Percentiles rank a stretch among this genome's conserved stretches.
phyloP scores from a whole-genome alignment of 2,113 vertebrate species.

The Esox niger region DNA sequence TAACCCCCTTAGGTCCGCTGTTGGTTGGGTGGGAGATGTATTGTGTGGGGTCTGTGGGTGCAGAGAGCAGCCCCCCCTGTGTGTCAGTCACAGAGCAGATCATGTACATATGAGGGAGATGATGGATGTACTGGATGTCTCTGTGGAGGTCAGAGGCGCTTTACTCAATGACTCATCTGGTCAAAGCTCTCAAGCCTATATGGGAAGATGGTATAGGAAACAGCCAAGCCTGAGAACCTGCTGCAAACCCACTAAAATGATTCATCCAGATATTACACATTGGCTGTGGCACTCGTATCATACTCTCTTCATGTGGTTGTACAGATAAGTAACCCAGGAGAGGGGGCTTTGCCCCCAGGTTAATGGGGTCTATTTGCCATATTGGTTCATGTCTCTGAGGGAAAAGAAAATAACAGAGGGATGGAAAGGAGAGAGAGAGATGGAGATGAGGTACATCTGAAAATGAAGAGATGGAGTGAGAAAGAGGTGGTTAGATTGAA shows the following conservation, averaged over 20 bases:
- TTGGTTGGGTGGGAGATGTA: neutral
- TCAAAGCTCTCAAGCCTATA: neutral
- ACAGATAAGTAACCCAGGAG: slow-evolving; percentile 41
- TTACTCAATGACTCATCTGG: neutral
- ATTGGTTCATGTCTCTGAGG: slow-evolving; percentile 25
- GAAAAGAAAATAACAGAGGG: neutral
- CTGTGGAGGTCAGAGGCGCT: neutral
- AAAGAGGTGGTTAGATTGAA: too few relatives aligned
- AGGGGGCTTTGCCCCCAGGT: slow-evolving; percentile 22
- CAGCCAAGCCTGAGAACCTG: slow-evolving; percentile 13
- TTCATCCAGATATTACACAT: slow-evolving; percentile 28
- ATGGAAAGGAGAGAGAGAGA: slow-evolving; percentile 24
- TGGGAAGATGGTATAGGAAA: slow-evolving; percentile 6
- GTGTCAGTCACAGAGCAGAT: too few relatives aligned
- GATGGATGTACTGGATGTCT: neutral
- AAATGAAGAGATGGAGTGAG: too few relatives aligned
- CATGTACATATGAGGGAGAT: too few relatives aligned
- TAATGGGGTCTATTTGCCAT: slow-evolving; percentile 50
- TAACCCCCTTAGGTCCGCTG: neutral
- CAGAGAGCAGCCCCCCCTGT: too few relatives aligned
- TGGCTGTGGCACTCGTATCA: slow-evolving; percentile 29
- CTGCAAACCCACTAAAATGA: neutral
- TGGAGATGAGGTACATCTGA: neutral
- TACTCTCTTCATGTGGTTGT: slow-evolving; percentile 35
- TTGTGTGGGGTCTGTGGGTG: neutral